A percentile compares a stretch with the other conserved stretches of the same genome.
Conservation (phyloP, 2,797 vertebrate species). For the Craterocephalus amniculus region DNA sequence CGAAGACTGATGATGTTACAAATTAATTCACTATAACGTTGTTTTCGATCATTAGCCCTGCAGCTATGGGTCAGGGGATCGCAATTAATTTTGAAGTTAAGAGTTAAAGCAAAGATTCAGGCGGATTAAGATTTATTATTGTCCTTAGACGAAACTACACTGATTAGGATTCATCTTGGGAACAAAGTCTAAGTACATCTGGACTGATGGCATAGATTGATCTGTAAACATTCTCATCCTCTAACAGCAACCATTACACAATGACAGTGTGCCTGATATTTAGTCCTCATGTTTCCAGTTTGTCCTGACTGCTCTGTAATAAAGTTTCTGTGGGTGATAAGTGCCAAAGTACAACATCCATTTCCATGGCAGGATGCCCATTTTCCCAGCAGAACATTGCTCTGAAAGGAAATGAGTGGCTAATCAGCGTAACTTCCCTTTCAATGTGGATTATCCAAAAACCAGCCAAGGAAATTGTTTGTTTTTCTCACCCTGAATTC, state of each 20-base stretch:
- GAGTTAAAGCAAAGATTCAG: conserved; percentile 4
- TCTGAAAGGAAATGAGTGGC: background rate
- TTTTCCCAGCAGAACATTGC: background rate
- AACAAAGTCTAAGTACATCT: background rate
- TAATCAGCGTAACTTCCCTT: background rate
- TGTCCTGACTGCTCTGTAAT: background rate
- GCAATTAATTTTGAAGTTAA: background rate
- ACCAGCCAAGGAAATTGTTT: background rate
- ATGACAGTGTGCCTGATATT: background rate
- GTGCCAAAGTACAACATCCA: background rate
- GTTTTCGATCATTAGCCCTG: background rate
- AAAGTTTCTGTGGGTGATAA: background rate
- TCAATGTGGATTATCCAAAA: background rate
- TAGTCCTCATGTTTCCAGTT: background rate
- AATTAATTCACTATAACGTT: background rate
- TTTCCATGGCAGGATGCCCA: background rate
- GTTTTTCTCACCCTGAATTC: background rate
- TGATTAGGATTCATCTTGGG: background rate
- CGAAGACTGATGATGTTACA: background rate
- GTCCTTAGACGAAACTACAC: background rate
- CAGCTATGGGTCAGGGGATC: background rate
- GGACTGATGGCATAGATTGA: background rate
- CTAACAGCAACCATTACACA: background rate
- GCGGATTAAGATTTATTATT: background rate
- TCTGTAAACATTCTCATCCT: background rate